phyloP scores from a whole-genome alignment of 37 sponge, comb jelly and placozoan species.

The Diacarnus erythraeanus region DNA sequence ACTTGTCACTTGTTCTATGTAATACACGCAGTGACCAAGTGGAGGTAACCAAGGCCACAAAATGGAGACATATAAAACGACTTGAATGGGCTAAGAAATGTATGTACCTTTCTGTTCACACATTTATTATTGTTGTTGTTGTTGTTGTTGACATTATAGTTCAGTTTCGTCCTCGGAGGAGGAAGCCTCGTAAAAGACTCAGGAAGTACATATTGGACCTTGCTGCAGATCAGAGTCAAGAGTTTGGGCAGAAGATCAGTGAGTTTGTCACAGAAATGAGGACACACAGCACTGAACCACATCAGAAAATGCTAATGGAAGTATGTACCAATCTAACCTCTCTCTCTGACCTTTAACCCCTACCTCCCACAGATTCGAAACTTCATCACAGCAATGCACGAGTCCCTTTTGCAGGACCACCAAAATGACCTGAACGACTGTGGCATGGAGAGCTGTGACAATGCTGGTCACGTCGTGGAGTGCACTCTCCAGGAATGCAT shows the following conservation, averaged over 20 bases:
- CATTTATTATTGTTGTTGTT: too few relatives aligned
- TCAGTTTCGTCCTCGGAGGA: slow-evolving; percentile 4
- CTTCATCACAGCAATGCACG: slow-evolving; percentile 63
- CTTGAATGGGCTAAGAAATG: slow-evolving; percentile 53
- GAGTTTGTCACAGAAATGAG: slow-evolving; percentile 26
- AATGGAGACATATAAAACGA: not conserved
- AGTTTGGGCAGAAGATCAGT: slow-evolving; percentile 36
- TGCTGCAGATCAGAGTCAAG: slow-evolving; percentile 31
- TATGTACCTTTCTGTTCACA: too few relatives aligned
- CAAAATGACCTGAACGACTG: slow-evolving; percentile 21
- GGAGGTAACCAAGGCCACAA: not conserved
- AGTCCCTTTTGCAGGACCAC: slow-evolving; percentile 49
- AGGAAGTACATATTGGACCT: slow-evolving; percentile 49
- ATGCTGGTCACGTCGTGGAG: slow-evolving; percentile 71
- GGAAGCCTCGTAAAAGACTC: slow-evolving; percentile 43
- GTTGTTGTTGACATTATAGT: too few relatives aligned
- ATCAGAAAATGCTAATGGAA: slow-evolving; percentile 52
- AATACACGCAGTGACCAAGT: not conserved
- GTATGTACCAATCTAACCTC: slow-evolving; percentile 5
- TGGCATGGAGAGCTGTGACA: slow-evolving; percentile 60
- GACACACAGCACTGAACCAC: slow-evolving; percentile 21
- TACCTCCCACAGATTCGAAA: slow-evolving; percentile 37
- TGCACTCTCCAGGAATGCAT: slow-evolving; percentile 55
- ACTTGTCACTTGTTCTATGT: too few relatives aligned
- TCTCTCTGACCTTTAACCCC: not conserved